A percentile compares a stretch with the other conserved stretches of the same genome.
Conservation (phyloP, 2,113 vertebrate genomes). For the Mohoua ochrocephala region DNA sequence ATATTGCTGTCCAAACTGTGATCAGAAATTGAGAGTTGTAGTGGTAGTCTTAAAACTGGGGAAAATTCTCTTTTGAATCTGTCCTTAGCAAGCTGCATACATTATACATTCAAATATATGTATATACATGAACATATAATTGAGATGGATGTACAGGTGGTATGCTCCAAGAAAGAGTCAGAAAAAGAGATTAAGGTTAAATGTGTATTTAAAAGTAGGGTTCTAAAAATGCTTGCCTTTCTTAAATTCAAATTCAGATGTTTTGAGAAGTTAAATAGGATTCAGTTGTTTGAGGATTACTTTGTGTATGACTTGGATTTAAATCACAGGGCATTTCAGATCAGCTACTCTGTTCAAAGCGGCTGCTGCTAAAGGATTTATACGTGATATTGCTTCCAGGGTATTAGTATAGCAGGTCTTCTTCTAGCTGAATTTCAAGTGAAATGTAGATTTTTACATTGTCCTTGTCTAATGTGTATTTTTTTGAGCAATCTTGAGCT, state of each 20-base stretch:
- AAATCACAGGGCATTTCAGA: slow-evolving; percentile 50
- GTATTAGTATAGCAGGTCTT: slow-evolving; percentile 4
- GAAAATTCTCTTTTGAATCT: neutral
- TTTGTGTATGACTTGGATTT: slow-evolving; percentile 56
- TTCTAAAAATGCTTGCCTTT: slow-evolving; percentile 23
- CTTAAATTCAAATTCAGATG: slow-evolving; percentile 30
- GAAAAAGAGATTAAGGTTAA: slow-evolving; percentile 44
- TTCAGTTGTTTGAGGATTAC: slow-evolving; percentile 59
- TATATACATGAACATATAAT: neutral
- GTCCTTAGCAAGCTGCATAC: neutral
- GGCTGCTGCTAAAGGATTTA: slow-evolving; percentile 22
- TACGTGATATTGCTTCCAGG: neutral
- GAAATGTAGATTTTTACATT: neutral
- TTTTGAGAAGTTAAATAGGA: slow-evolving; percentile 56
- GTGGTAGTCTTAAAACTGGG: neutral
- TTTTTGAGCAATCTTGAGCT: neutral
- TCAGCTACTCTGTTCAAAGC: slow-evolving; percentile 28
- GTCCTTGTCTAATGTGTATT: neutral
- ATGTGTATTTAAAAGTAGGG: neutral
- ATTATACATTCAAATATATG: slow-evolving; percentile 17
- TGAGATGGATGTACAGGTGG: neutral
- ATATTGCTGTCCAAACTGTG: neutral
- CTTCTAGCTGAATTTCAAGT: slow-evolving; percentile 5
- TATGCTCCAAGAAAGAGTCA: neutral
- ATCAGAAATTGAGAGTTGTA: neutral